phyloP scores from a whole-genome alignment of 2,888 invertebrate species.

The Ceramica pisi region DNA sequence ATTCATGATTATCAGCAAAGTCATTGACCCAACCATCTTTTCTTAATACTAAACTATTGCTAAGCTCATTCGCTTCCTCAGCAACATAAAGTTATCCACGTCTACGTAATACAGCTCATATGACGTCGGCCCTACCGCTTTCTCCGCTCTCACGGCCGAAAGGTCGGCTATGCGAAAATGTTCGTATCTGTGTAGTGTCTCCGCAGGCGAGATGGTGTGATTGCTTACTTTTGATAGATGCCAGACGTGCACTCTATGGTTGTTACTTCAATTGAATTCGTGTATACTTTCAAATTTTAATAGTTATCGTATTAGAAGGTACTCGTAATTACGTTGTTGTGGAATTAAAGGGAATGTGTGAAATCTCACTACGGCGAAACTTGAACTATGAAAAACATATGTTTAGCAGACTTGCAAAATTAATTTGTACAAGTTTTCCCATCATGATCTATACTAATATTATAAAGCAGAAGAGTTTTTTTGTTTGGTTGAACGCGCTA shows the following conservation, averaged over 20 bases:
- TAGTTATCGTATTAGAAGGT: slow-evolving; percentile 28
- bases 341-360: background rate
- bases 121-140: slow-evolving; percentile 58
- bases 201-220: slow-evolving; percentile 4
- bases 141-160: slow-evolving; percentile 66
- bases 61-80: slow-evolving; percentile 8
- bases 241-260: slow-evolving; percentile 17
- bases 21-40: slow-evolving; percentile 10
- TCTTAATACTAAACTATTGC: background rate
- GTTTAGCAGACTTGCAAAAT: background rate
- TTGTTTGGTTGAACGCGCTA: no score
- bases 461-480: no score
- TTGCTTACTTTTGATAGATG: slow-evolving; percentile 32
- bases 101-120: slow-evolving; percentile 39
- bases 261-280: slow-evolving; percentile 21
- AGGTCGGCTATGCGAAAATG: slow-evolving; percentile 63
- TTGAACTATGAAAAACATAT: background rate
- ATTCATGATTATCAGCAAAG: background rate
- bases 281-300: slow-evolving; percentile 25
- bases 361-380: background rate
- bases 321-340: slow-evolving; percentile 10
- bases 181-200: slow-evolving; percentile 44
- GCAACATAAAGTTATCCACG: slow-evolving; percentile 25
- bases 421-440: no score
- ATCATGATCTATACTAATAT: no score